Evolutionary conservation across 2,888 invertebrate genomes (phyloP).

Genomic region (Aphodius sticticus): DNA sequence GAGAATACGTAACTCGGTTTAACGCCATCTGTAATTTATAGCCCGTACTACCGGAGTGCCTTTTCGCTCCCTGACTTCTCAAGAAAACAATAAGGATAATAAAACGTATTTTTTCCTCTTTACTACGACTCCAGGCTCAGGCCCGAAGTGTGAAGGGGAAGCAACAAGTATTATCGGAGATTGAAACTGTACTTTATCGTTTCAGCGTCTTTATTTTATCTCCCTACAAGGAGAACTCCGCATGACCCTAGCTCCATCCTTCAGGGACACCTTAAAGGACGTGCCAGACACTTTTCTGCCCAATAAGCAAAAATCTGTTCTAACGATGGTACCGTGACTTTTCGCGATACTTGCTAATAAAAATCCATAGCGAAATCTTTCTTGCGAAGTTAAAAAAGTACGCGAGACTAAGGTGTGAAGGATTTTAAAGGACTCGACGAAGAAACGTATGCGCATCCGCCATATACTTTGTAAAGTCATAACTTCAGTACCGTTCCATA

Average conservation of each 20-base stretch:
- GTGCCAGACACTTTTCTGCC: conserved; percentile 33
- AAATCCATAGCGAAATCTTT: neutral
- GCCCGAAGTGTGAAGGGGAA: neutral
- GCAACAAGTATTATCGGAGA: neutral
- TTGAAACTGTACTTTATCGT: neutral
- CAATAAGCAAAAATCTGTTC: conserved; percentile 35
- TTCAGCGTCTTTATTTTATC: neutral
- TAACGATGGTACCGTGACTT: conserved; percentile 36
- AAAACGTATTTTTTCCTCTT: neutral
- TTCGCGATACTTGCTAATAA: neutral
- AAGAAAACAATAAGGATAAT: neutral
- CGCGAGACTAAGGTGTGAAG: neutral
- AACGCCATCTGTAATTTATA: neutral
- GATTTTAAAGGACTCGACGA: no score
- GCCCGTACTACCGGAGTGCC: neutral
- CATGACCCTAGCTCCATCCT: neutral
- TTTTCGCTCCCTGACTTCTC: neutral
- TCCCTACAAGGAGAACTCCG: neutral
- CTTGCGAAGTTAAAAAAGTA: neutral
- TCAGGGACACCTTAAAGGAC: neutral
- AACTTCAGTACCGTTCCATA: no score
- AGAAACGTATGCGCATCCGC: no score
- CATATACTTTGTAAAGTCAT: no score
- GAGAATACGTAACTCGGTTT: neutral
- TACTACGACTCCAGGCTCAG: neutral